These are phyloP conservation scores for Benthosema pterotum DNA, from an alignment of 2,797 vertebrate species.

Conservation along the genomic window DNA sequence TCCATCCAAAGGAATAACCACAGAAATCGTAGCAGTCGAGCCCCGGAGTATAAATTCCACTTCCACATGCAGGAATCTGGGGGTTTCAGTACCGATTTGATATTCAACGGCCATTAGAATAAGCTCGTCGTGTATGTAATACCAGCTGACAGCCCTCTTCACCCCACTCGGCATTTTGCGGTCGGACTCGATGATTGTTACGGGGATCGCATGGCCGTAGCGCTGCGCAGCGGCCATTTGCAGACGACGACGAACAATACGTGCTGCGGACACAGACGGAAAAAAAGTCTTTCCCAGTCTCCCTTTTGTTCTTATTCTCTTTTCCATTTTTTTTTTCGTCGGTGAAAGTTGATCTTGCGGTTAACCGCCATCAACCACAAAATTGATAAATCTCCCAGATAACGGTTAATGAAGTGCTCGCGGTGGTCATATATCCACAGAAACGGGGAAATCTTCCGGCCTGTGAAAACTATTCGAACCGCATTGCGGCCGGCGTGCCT, in stretches of 20 bases:
- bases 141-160: constrained; percentile 1
- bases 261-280: neutral
- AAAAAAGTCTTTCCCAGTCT: neutral
- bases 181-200: constrained; percentile 4
- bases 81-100: neutral
- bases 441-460: constrained; percentile 21
- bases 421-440: constrained; percentile 9
- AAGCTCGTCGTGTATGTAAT: constrained; percentile 7
- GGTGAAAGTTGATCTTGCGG: neutral
- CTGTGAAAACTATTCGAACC: neutral
- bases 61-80: neutral
- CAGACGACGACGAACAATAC: neutral
- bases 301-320: constrained; percentile 43
- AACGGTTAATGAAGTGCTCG: neutral
- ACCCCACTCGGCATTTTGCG: neutral
- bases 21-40: neutral
- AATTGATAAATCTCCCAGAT: neutral
- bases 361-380: neutral
- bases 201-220: neutral
- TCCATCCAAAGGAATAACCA: neutral
- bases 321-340: constrained; percentile 14
- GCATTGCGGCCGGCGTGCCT: no score
- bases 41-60: neutral
- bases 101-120: neutral
- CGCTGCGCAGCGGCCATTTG: neutral